Percentiles rank a stretch among this genome's conserved stretches.
phyloP scores from a whole-genome alignment of 2,797 vertebrate species.

The Garrulus glandarius region DNA sequence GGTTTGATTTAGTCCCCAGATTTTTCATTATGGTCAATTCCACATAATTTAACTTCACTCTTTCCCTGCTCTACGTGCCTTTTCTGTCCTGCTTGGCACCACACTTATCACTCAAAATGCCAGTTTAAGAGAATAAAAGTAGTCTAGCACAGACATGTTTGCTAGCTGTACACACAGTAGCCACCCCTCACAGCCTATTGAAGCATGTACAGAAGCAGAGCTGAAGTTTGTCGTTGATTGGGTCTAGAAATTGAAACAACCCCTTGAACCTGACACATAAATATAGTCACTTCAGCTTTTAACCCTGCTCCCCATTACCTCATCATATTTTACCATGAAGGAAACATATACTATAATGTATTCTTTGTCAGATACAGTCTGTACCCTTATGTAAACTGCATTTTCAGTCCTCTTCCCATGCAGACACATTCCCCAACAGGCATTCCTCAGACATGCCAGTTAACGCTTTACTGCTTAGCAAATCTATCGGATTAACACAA shows the following conservation, averaged over 20 bases:
- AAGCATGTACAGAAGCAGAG: not conserved
- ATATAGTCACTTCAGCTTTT: constrained; percentile 47
- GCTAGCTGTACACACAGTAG: not conserved
- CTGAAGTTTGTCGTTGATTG: not conserved
- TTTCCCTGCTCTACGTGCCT: not conserved
- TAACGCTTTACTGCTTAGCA: constrained; percentile 54
- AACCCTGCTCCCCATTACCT: constrained; percentile 55
- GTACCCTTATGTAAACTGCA: constrained; percentile 44
- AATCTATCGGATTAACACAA: constrained; percentile 52
- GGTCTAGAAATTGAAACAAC: constrained; percentile 39
- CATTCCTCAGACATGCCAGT: constrained; percentile 33
- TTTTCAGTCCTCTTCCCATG: constrained; percentile 56
- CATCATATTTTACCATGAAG: constrained; percentile 53
- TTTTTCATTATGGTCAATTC: not conserved
- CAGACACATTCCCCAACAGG: constrained; percentile 26
- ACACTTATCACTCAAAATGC: not conserved
- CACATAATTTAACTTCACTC: not conserved
- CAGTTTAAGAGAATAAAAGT: not conserved
- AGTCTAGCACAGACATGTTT: not conserved
- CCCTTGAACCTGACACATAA: constrained; percentile 45
- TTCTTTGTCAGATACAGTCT: constrained; percentile 50
- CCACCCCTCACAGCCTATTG: not conserved
- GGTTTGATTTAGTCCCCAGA: not conserved
- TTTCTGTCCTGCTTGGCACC: not conserved
- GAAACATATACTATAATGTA: constrained; percentile 52